phyloP scores from a whole-genome alignment of 2,888 invertebrate genomes.

The Germaria angustata region DNA sequence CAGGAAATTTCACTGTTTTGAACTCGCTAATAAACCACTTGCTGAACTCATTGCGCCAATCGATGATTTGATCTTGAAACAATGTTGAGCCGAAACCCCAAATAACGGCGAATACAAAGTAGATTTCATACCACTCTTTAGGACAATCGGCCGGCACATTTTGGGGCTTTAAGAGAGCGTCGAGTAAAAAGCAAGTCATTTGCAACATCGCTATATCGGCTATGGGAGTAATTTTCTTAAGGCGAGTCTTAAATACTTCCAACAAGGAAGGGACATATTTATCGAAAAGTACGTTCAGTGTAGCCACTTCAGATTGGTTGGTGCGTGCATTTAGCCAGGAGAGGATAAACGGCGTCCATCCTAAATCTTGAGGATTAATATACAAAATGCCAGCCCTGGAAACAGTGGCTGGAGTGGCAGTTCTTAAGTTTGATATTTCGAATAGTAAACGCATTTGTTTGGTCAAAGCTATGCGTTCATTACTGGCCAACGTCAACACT shows the following conservation, averaged over 20 bases:
- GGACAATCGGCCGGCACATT: constrained; percentile 93
- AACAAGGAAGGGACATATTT: constrained; percentile 93
- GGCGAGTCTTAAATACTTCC: constrained; percentile 85
- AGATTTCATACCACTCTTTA: constrained; percentile 94
- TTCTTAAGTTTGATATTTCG: constrained; percentile 93
- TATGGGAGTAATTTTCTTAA: constrained; percentile 94
- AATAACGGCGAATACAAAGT: constrained; percentile 93
- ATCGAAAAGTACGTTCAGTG: constrained; percentile 92
- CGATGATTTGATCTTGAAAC: constrained; percentile 94
- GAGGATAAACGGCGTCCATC: constrained; percentile 95
- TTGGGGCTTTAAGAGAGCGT: constrained; percentile 89
- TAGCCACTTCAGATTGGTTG: constrained; percentile 87
- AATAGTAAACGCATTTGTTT: constrained; percentile 94
- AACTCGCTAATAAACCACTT: constrained; percentile 97
- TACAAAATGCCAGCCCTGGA: constrained; percentile 96
- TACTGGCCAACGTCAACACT: constrained; percentile 93
- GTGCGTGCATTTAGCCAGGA: constrained; percentile 92
- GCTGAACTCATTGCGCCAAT: constrained; percentile 96
- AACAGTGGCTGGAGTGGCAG: constrained; percentile 97
- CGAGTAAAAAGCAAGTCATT: constrained; percentile 92
- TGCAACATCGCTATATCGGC: constrained; percentile 94
- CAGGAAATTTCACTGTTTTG: constrained; percentile 93
- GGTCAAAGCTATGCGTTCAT: constrained; percentile 95
- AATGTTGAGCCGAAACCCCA: constrained; percentile 97
- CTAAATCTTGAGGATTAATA: constrained; percentile 95